phyloP scores from a whole-genome alignment of 2,888 invertebrate species.

The Trachelus troglodyta region DNA sequence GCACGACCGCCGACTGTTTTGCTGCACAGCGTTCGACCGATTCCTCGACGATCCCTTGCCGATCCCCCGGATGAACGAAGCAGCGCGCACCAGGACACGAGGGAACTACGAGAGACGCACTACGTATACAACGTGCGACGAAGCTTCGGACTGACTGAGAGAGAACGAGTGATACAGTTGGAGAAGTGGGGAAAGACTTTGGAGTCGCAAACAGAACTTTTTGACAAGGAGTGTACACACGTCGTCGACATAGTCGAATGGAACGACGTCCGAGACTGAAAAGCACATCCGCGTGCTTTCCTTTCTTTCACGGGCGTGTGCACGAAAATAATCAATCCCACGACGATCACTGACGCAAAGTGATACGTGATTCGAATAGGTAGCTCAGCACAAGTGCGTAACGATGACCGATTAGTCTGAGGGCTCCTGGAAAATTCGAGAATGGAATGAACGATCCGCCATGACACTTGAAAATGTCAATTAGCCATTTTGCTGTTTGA shows the following conservation, averaged over 20 bases:
- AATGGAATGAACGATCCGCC: background rate
- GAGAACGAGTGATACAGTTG: background rate
- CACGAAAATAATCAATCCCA: background rate
- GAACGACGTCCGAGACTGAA: background rate
- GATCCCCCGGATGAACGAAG: conserved; percentile 6
- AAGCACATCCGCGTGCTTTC: background rate
- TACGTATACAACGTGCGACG: background rate
- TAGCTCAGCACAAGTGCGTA: background rate
- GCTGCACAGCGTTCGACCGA: conserved; percentile 33
- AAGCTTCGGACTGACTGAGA: background rate
- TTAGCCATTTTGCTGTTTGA: background rate
- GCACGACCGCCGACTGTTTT: conserved; percentile 38
- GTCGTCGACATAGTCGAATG: background rate
- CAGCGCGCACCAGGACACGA: background rate
- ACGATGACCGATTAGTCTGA: background rate
- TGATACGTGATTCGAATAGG: background rate
- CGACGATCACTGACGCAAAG: background rate
- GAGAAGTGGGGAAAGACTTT: background rate
- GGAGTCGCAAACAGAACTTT: background rate
- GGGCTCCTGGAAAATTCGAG: background rate
- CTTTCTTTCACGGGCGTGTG: background rate
- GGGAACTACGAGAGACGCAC: background rate
- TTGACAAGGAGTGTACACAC: background rate
- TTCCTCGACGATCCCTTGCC: conserved; percentile 33
- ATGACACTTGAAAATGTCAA: background rate